Evolutionary conservation across 2,888 invertebrate genomes (phyloP), one percentile per base, ranked within the genome.

Genomic region (Euplagia quadripunctaria): DNA sequence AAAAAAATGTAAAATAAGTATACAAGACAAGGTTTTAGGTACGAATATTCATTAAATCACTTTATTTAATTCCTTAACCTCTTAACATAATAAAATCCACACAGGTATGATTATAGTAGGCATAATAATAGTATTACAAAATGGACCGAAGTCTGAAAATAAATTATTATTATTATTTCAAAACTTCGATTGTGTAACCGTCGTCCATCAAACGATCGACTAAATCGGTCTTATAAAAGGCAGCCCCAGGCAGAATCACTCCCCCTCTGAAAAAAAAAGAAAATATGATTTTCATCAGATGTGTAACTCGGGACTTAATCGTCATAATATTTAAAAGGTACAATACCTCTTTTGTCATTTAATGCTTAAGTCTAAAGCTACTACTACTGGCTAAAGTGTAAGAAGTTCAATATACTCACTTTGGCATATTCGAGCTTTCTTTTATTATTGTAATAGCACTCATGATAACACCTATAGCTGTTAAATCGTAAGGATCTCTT

Each of bases 181-280:
- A 46, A 12, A 86, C 81, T 79, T 90, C 86, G 69, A 78, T 87
- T 16, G 75, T 69, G 9, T 85, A 80, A 20, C 82, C 85, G 58
- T 85, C 80, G 6, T 85, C 81, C 64, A 72, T 79, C 65, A 90
- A 75, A 73, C 83, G 82, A 20, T 89, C 82, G 12, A 88, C 86
- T 51, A 90, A 77, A 31, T 85, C 81, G 0, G 91, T 89, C 58
- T 85, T 84, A 74, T 78, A 81, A 74, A 89, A 90, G 31, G 89
- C 90, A 65, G 89, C 89, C 16, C 87, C 89, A 4, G 86, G 84
- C 71, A 85, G 84, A 3, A 91, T 65, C 0, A 91, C 91, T n/a
- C 91, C 91, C n/a, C 87, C 88, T 61, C 91, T 90, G 85, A n/a
- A 64, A 89, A 74, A 70, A 64, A 20, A 63, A 52, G n/a, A 76